phyloP scores from a whole-genome alignment of 1,140 invertebrate genomes.

The Aphidius gifuensis region DNA sequence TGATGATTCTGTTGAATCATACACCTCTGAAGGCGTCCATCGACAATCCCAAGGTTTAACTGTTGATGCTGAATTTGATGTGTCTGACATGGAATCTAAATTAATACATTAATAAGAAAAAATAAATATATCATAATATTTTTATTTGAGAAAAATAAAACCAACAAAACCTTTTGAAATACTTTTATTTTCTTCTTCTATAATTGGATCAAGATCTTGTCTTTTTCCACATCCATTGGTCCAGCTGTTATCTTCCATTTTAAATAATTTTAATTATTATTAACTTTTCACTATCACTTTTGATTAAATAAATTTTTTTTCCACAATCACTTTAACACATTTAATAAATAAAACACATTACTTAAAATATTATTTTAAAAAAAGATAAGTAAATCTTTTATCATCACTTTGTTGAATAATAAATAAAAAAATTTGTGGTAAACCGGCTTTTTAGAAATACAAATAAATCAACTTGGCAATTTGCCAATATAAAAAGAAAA shows the following conservation, averaged over 20 bases:
- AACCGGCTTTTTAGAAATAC: no score
- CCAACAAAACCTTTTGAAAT: constrained; percentile 35
- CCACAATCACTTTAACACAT: no score
- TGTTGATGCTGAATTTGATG: constrained; percentile 43
- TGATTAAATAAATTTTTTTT: no score
- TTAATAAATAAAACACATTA: not conserved
- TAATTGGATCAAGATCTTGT: constrained; percentile 39
- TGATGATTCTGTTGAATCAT: constrained; percentile 44
- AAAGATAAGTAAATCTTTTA: not conserved
- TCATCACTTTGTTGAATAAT: no score
- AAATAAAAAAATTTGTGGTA: no score
- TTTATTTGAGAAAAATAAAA: not conserved
- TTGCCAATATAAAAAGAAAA: no score
- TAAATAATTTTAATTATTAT: not conserved
- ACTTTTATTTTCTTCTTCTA: constrained; percentile 42
- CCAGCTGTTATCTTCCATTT: constrained; percentile 25
- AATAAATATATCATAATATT: not conserved
- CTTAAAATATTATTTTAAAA: constrained; percentile 1
- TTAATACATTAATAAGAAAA: constrained; percentile 10
- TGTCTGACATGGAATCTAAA: constrained; percentile 43
- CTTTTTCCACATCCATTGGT: constrained; percentile 30
- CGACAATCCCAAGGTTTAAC: constrained; percentile 43
- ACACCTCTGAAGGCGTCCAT: constrained; percentile 44
- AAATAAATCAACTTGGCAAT: no score
- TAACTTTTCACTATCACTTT: not conserved